Base-by-base conservation (phyloP, 30 jellyfish, hydroid and myxozoan genomes). In the Catostylus mosaicus region DNA sequence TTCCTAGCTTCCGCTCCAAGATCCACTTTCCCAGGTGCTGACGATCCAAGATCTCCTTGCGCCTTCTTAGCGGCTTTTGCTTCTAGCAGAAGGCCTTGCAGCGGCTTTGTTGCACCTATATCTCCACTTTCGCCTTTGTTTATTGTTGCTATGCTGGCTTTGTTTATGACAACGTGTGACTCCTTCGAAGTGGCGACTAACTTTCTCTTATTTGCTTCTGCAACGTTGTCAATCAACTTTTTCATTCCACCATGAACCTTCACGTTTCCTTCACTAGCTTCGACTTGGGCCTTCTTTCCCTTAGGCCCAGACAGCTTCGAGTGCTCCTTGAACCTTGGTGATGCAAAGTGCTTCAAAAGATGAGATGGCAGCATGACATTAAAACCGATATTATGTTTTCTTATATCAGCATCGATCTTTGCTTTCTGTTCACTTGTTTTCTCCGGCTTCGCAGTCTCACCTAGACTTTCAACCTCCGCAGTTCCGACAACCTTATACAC, bases 41-140 rank as follows among this genome's bases (percentile, higher is more conserved):
- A 75, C 23, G 88, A 80, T 0, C 88, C 88, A 22, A 84, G 73
- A 54, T 87, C 91, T 16, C 88, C 93, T 18, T 78, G 96, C 47
- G 82, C 84, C 27, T 72, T 66, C 50, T 83, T 75, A 26, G 86
- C 93, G 11, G 75, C 78, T 51, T 83, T 83, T 20, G 93, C 68
- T 33, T 83, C 93, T 3, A 83, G 20, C 38, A 83, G 81, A 23
- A 60, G 79, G 54, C 98, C 98, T 63, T 80, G 92, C 36, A 92
- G 69, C 31, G 98, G 98, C 82, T 92, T 92, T 1, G 97, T 87
- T 14, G 98, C 98, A 0, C 98, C 98, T 19, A 92, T 92, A 75
- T 92, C 98, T 32, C 98, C 98, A 43, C 83, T 80, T 68, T 84
- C 93, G 6, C 98, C 98, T 29, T 70, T 72, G 64, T 36, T 72